Evolutionary conservation across 2,797 vertebrate species (phyloP), one percentile per base, ranked within the genome.

Genomic region (Gorsachius magnificus): DNA sequence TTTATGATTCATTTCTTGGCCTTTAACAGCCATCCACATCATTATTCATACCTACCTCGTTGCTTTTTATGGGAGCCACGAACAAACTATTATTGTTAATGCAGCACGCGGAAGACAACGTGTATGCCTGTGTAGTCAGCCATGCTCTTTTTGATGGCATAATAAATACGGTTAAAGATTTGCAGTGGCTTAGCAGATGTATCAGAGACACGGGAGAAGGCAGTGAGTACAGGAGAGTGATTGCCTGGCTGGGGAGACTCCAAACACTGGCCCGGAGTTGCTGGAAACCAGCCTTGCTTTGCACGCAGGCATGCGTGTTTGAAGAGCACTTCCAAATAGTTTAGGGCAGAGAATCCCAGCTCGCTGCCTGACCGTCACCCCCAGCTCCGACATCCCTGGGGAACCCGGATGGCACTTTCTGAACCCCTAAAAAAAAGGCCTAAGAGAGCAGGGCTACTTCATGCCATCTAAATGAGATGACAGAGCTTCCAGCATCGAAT

Each of bases 1-100:
- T 78, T 78, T 83, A 66, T 91, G 88, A 93, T 31, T 93, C n/a
- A 95, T 96, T 96, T 89, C 82, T 68, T 69, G 53, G 68, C 96
- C 90, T 71, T 95, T 54, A 92, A 66, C 64, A 72, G 45, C 13
- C 29, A 87, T 50, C 83, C 72, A 75, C 69, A 71, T 68, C 64
- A 29, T 57, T 87, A 90, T 45, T 95, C 80, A 80, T 88, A 33
- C 38, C 85, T 61, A 70, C 87, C 93, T 61, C 41, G 45, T 26
- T 82, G 65, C 79, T 95, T 89, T 95, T 94, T 76, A 87, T 28
- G 83, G 83, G 90, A 90, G 51, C 69, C 76, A 41, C 21, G 60
- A 70, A 87, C 92, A 64, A 83, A 56, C 90, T 85, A 68, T 71
- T 70, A 58, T 17, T 80, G 87, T 9, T 25, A 83, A 64, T 5